Percentiles rank a stretch among this genome's conserved stretches.
phyloP scores from a whole-genome alignment of 2,113 vertebrate species.

The Dipodomys merriami region DNA sequence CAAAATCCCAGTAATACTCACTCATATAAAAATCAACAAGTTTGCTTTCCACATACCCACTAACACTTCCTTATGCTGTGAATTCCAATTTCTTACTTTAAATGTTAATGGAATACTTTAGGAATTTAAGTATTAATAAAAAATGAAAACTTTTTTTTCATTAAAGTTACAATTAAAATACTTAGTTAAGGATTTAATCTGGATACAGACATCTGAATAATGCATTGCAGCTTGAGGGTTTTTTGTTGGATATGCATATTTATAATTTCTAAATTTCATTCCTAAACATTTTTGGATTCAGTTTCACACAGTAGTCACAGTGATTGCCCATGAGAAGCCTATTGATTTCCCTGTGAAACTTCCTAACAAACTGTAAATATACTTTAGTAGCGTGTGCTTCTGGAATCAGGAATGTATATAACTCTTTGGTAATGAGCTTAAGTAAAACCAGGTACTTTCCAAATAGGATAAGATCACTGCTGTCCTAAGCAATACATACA shows the following conservation, averaged over 20 bases:
- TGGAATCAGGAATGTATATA: background rate
- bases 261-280: constrained; percentile 16
- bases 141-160: background rate
- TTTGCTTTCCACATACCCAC: background rate
- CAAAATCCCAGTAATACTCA: background rate
- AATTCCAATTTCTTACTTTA: background rate
- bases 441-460: background rate
- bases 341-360: background rate
- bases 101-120: background rate
- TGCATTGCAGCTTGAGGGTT: background rate
- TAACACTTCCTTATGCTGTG: background rate
- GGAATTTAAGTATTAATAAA: background rate
- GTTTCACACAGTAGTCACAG: background rate
- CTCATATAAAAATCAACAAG: background rate
- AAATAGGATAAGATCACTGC: background rate
- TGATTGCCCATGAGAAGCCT: no score
- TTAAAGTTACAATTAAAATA: no score
- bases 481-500: background rate
- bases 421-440: background rate
- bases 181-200: background rate
- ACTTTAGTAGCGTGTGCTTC: rapidly evolving
- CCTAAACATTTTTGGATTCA: background rate
- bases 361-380: background rate
- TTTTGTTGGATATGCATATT: background rate
- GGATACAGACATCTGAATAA: background rate